Evolutionary conservation across 2,113 vertebrate species (phyloP), one percentile per base, ranked within the genome.

Genomic region (Nicator chloris): DNA sequence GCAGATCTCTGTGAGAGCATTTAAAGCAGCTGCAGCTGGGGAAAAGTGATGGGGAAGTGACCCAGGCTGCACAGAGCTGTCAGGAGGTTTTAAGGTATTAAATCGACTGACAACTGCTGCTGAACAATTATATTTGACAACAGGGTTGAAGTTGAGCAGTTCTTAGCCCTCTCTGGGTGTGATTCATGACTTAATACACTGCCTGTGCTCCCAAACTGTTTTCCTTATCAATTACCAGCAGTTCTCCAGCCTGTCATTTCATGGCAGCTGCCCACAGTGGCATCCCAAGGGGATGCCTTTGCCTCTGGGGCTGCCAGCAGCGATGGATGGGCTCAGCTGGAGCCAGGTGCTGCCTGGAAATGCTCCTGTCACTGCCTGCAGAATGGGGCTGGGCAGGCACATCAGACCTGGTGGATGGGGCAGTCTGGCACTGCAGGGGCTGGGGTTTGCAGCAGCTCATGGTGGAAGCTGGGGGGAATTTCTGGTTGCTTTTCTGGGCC

Each of bases 181-280:
- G 88, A 93, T 92, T 93, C 80, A 63, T 40, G 65, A 56, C 44
- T 51, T 84, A 33, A 93, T 50, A 26, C 75, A 39, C 65, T 84
- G 26, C 47, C 35, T 17, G 39, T 33, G 57, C 73, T 84, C n/a
- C 81, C 1, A 5, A 35, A 49, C 33, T n/a, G 21, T 51, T 84
- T 53, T 61, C 65, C 60, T 71, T 71, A 71, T 60, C 92, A 75
- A 47, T 86, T 78, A 14, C 65, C 27, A 5, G 81, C 92, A 31
- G 28, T 92, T 94, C 83, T 69, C 27, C 65, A 80, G 82, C 22
- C 87, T 80, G 82, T 68, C 85, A 10, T 44, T 64, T 4, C 35
- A 4, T 31, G 40, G 82, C 20, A 51, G 50, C 78, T 21, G 89
- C 71, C 17, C n/a, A 15, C 45, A 2, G 24, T 1, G 4, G 8